Base-by-base conservation (phyloP, 2,888 invertebrate genomes). In the Troides oblongomaculatus region DNA sequence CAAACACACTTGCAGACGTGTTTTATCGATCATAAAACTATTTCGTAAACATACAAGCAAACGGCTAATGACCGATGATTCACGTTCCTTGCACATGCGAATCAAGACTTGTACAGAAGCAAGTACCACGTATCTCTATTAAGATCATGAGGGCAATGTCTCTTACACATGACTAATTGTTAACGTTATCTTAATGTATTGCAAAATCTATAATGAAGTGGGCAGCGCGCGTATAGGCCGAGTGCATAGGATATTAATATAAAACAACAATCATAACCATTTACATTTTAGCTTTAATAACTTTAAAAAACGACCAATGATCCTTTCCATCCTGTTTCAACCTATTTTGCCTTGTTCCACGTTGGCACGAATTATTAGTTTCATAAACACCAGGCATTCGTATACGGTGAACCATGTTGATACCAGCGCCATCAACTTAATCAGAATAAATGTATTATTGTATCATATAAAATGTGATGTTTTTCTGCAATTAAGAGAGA, bases 31-130 rank as follows among this genome's bases (percentile, higher is more conserved):
- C 82, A 79, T 83, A 81, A 83, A 84, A 81, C 78, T 73, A 74
- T 74, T 75, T 83, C 76, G 83, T 85, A 84, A 86, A 85, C 84
- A 84, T 78, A 81, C 80, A 80, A 75, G 79, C 75, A 82, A 81
- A 84, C 80, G 76, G 76, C 46, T 77, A 74, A 76, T 75, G 74
- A 65, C 72, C 74, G 72, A 77, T 84, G 85, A 85, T 77, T 87
- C 84, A 87, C 72, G 72, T 74, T 73, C 75, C 75, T 72, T 75
- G 77, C 78, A 77, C 74, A 75, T 78, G 76, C 71, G 70, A 67
- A 61, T 14, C 67, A 62, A 62, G 67, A 21, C 70, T 67, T 56
- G 50, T 59, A 62, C 56, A 43, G 58, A 46, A 72, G 70, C 73
- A 72, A 74, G 70, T 56, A 62, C 58, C 67, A 63, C 53, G 64